Evolutionary conservation across 2,888 invertebrate genomes (phyloP).

Genomic region (Drosophila kambysellisi): DNA sequence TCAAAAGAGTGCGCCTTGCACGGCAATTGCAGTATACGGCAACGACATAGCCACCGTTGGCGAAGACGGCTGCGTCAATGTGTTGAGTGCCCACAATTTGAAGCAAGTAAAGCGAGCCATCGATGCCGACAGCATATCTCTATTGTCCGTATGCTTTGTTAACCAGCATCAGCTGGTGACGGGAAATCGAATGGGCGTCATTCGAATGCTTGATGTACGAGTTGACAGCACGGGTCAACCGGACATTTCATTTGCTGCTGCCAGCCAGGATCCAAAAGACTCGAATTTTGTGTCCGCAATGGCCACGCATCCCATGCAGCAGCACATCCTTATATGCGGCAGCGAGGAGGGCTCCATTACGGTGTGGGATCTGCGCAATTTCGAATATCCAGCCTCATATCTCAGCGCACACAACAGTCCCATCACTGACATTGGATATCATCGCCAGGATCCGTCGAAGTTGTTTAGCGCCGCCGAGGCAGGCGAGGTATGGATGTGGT

Average conservation of each 20-base stretch:
- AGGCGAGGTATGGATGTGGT: conserved; percentile 97
- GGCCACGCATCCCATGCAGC: conserved; percentile 94
- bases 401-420: conserved; percentile 91
- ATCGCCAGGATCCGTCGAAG: conserved; percentile 93
- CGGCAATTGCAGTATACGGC: conserved; percentile 90
- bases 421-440: conserved; percentile 95
- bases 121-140: conserved; percentile 92
- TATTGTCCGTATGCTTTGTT: conserved; percentile 91
- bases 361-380: conserved; percentile 95
- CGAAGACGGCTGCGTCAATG: conserved; percentile 91
- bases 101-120: conserved; percentile 85
- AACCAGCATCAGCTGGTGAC: conserved; percentile 90
- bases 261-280: conserved; percentile 88
- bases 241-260: conserved; percentile 88
- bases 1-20: conserved; percentile 88
- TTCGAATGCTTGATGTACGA: conserved; percentile 95
- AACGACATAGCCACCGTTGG: conserved; percentile 93
- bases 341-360: conserved; percentile 94
- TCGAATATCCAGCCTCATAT: conserved; percentile 92
- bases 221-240: conserved; percentile 87
- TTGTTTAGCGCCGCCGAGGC: conserved; percentile 92
- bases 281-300: conserved; percentile 90
- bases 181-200: conserved; percentile 94
- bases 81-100: conserved; percentile 86
- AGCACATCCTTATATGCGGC: conserved; percentile 93